Evolutionary conservation across 2,888 invertebrate species (phyloP), one percentile per base, ranked within the genome.

Genomic region (Helleia helle): DNA sequence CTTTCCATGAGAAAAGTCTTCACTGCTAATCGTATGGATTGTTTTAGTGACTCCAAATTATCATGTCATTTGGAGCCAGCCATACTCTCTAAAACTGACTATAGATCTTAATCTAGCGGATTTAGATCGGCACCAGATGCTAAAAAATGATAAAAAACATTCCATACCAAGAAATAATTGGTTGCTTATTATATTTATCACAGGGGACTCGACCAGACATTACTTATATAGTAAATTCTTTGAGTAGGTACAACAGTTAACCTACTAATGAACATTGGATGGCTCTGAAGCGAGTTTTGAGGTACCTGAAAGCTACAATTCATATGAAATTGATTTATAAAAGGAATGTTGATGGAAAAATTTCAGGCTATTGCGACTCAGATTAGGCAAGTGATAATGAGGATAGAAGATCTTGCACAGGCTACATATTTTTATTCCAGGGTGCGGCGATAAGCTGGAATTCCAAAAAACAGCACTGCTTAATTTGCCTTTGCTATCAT

Each of bases 381-480:
- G 58, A 61, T 31, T 59, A 55, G 58, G 58, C 52, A 0, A 46
- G 31, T 11, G 38, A 47, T 12, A 4, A 14, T 14, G 17, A 40
- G 5, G 55, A 55, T 22, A 24, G 55, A 27, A 40, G 49, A 28
- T 56, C 55, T 0, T 54, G 52, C 37, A 53, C 56, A 0, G 56
- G 56, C 3, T 55, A 55, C 11, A 17, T 41, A 14, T 56, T 56
- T 46, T 4, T 55, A 2, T 51, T 50, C 42, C 54, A 58, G 42
- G 44, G 42, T 42, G 56, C 22, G 2, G 42, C 47, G 5, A 39
- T 58, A 14, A 38, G 42, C 2, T 58, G 59, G 57, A 36, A 38
- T 29, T 56, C 56, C 1, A 31, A 31, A 31, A 26, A 3, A 26
- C 26, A 9, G 26, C 2, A n/a, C n/a, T n/a, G n/a, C n/a, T n/a